A percentile compares a stretch with the other conserved stretches of the same genome.
phyloP scores from a whole-genome alignment of 2,797 vertebrate species.

The Alfaro cultratus region DNA sequence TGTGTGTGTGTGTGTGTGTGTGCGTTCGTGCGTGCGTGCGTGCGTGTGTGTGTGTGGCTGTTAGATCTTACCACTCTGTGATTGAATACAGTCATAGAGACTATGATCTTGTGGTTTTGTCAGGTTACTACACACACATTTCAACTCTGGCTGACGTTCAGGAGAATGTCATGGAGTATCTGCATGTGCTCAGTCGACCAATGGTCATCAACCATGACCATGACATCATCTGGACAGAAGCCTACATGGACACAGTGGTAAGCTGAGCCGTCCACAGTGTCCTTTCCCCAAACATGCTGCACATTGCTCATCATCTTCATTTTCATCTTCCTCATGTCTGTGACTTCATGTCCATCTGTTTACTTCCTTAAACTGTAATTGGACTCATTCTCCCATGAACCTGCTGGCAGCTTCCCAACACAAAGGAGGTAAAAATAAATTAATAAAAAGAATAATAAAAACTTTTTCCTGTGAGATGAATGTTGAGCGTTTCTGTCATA shows the following conservation, averaged over 20 bases:
- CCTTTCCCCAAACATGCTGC: not conserved
- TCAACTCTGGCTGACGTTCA: conserved; percentile 96
- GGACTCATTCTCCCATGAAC: conserved; percentile 55
- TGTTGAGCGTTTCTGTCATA: not conserved
- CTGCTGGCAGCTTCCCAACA: conserved; percentile 84
- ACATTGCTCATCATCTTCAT: not conserved
- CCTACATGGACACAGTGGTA: conserved; percentile 97
- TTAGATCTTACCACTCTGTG: not conserved
- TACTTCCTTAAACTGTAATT: conserved; percentile 41
- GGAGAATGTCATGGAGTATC: conserved; percentile 98
- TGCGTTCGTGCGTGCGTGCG: fast-evolving
- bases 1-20: no score
- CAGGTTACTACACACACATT: conserved; percentile 97
- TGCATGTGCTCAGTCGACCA: conserved; percentile 95
- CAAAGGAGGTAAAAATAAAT: conserved; percentile 85
- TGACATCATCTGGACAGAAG: conserved; percentile 97
- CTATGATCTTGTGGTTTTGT: not conserved
- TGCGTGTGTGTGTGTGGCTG: no score
- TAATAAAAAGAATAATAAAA: not conserved
- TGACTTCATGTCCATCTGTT: conserved; percentile 48
- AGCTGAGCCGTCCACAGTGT: conserved; percentile 32
- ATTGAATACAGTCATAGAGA: not conserved
- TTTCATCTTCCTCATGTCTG: conserved; percentile 26
- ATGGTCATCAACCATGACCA: conserved; percentile 99
- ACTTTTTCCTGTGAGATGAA: not conserved